Evolutionary conservation across 2,113 vertebrate genomes (phyloP).

Genomic region (Carettochelys insculpta): DNA sequence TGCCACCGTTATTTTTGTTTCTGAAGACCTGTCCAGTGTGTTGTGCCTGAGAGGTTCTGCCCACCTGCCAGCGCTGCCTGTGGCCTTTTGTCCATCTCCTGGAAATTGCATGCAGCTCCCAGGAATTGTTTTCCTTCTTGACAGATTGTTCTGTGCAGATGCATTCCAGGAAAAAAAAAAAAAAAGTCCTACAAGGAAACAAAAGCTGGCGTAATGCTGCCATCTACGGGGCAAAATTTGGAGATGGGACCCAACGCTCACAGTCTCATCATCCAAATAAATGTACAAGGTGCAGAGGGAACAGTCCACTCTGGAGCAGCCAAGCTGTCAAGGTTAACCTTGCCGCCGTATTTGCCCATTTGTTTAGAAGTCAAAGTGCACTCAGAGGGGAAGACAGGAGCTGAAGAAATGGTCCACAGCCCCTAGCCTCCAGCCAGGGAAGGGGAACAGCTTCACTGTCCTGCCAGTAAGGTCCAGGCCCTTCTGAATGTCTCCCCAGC

Average conservation of each 20-base stretch:
- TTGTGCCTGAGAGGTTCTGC: not conserved
- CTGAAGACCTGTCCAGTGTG: constrained; percentile 29
- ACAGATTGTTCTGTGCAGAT: not conserved
- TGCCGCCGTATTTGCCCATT: not conserved
- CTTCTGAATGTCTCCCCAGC: not conserved
- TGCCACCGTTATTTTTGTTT: constrained; percentile 24
- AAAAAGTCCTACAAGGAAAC: not conserved
- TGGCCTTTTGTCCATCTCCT: not conserved
- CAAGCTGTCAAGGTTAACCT: not conserved
- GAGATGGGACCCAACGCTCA: fast-evolving
- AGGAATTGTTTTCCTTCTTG: constrained; percentile 38
- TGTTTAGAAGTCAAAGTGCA: not conserved
- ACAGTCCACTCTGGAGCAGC: not conserved
- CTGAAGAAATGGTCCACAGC: not conserved
- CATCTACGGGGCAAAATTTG: constrained; percentile 29
- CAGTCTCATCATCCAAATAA: fast-evolving
- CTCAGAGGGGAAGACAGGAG: not conserved
- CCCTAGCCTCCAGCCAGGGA: not conserved
- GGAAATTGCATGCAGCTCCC: constrained; percentile 19
- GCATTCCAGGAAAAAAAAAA: constrained; percentile 33
- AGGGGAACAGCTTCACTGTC: not conserved
- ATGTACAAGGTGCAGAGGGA: fast-evolving
- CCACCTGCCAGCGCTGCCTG: not conserved
- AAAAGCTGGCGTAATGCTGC: constrained; percentile 29
- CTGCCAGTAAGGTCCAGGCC: not conserved